Base-by-base conservation (phyloP, 2,797 vertebrate species). In the Microhierax caerulescens region DNA sequence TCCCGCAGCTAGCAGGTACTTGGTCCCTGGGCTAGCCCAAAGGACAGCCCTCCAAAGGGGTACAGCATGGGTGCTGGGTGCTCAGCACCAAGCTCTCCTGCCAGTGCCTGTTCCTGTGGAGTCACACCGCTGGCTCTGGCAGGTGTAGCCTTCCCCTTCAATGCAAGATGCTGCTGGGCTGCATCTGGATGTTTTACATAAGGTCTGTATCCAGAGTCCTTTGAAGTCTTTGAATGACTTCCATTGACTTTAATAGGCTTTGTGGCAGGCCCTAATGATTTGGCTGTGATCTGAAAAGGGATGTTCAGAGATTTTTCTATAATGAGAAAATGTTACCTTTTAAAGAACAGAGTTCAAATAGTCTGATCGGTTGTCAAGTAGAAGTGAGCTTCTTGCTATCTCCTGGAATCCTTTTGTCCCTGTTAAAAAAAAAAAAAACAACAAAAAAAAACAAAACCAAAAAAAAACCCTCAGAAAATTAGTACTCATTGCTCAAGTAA, bases 201-300 rank as follows among this genome's bases (percentile, higher is more conserved):
- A 69, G 59, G 72, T 41, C 84, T 89, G 81, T 21, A 94, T 89
- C 91, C 87, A 36, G 13, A 85, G 83, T 43, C 73, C 82, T 93
- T 94, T 96, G 92, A 95, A 96, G 95, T 94, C 74, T 93, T 90
- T 87, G 85, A 96, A 89, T 86, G 68, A 86, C 90, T 93, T 88
- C 76, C 82, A 76, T 90, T 93, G 93, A 84, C 91, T 95, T 95
- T 93, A 96, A 69, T 51, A 83, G 90, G 81, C 86, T 96, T 94
- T 97, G 88, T 95, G 94, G 79, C 91, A 85, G 89, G 89, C 85
- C 95, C 87, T 95, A 86, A 95, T 96, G 94, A 94, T 95, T 94
- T 93, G 91, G 89, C 86, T 93, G 94, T 90, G 94, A 96, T 96
- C 74, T 92, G 84, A 91, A 92, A 90, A 89, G 53, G 67, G 75